Base-by-base conservation (phyloP, 2,888 invertebrate genomes). In the Dusona sp. region DNA sequence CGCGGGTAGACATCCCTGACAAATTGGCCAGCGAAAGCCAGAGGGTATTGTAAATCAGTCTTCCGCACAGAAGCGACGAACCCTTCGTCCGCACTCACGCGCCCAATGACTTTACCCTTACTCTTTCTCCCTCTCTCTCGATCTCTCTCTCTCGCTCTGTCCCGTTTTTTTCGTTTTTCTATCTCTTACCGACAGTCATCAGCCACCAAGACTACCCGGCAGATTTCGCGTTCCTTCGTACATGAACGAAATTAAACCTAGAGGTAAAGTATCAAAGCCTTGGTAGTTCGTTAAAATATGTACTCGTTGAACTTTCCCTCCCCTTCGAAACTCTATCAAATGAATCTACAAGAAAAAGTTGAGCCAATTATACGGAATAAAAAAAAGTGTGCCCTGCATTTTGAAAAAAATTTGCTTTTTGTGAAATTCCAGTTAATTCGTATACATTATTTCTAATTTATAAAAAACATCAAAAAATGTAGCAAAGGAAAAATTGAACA, bases 41-140 rank as follows among this genome's bases (percentile, higher is more conserved):
- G 75, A 73, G 85, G 85, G 80, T 87, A 88, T 88, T 88, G 87
- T 88, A 87, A 87, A 88, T 88, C 87, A 88, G 86, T 84, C 86
- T 83, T 79, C 57, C 74, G 86, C 81, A 65, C 72, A 73, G 81
- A 64, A 85, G 77, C 81, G 81, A 82, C 81, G 79, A 83, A 86
- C 84, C 84, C 86, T 84, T 86, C 79, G 80, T 74, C 73, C 61
- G 54, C 48, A 64, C 67, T 70, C 42, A 57, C 67, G 84, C 78
- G 68, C 79, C 74, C 67, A 84, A 83, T 86, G 84, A 86, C 86
- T 86, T 84, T 77, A 67, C 75, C 72, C 72, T 65, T 29, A 29
- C 85, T 78, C 16, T 67, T 51, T 65, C 68, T 19, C 72, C 16
- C 65, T 42, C 29, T 48, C 22, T 48, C 64, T 25, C 22, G 22